Base-by-base conservation (phyloP, 2,797 vertebrate species). In the Clangula hyemalis region DNA sequence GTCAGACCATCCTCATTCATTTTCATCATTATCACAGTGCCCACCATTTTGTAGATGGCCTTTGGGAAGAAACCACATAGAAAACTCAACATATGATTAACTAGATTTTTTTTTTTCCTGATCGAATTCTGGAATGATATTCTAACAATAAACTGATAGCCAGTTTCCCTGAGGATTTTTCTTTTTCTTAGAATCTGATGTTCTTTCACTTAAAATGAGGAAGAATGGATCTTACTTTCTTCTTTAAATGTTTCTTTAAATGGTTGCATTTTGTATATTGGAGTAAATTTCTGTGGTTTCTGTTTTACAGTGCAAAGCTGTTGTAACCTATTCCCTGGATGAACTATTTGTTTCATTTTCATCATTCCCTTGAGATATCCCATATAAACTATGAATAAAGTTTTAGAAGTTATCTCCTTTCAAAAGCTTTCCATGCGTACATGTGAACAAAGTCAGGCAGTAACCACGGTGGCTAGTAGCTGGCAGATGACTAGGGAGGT, bases 1-100 rank as follows among this genome's bases (percentile, higher is more conserved):
- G 99, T 99, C 96, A 99, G 98, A 75, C 99, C 99, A 27, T 99
- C 99, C 97, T 99, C 99, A 1, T 99, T 99, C 99, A 99, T 99
- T 86, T 99, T 99, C 99, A 99, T 99, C 99, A 99, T 99, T 97
- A 99, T 99, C 98, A 99, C 99, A 1, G 99, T 99, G 96, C 99
- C 99, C 93, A 99, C 99, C 99, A 99, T 99, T 97, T 99, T 99
- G 98, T 99, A 99, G 98, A 99, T 99, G 14, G 99, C 99, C 99
- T 99, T 97, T 74, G 76, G 74, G 71, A 83, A 92, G 96, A 94
- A 96, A 89, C 28, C 92, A 94, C 94, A 62, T 36, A 21, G 54
- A 70, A 94, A 84, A 89, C 34, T 83, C 70, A 86, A 4, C 27
- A 34, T 15, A n/a, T 1, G 85, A 69, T 41, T 38, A 85, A 65